Evolutionary conservation across 2,113 vertebrate species (phyloP).

Genomic region (Hippocampus zosterae): DNA sequence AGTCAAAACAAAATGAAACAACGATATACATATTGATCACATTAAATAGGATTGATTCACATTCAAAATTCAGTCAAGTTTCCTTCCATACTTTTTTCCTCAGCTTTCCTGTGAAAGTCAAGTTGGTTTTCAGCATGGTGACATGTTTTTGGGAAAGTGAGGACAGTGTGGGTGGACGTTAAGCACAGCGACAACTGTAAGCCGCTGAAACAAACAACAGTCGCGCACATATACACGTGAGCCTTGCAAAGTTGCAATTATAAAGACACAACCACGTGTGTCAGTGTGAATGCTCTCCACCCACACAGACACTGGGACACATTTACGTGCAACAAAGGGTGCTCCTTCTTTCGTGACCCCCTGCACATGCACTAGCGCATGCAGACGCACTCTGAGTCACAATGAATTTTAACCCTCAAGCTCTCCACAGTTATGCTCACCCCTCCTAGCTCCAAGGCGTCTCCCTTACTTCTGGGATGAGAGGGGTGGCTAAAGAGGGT

Average conservation of each 20-base stretch:
- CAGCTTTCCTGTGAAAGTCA: neutral
- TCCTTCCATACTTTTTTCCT: neutral
- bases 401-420: slow-evolving; percentile 41
- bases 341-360: slow-evolving; percentile 3
- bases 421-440: slow-evolving; percentile 22
- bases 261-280: slow-evolving; percentile 32
- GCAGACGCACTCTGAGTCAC: slow-evolving; percentile 30
- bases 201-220: slow-evolving; percentile 24
- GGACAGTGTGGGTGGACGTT: slow-evolving; percentile 45
- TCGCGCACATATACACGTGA: slow-evolving; percentile 8
- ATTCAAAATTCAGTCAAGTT: slow-evolving; percentile 8
- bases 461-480: slow-evolving; percentile 29
- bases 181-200: slow-evolving; percentile 35
- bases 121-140: slow-evolving; percentile 29
- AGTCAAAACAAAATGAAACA: no score
- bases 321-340: slow-evolving; percentile 32
- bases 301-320: slow-evolving; percentile 32
- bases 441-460: slow-evolving; percentile 16
- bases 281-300: slow-evolving; percentile 27
- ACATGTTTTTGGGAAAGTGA: slow-evolving; percentile 27
- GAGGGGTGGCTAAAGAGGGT: slow-evolving; percentile 34
- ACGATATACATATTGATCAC: no score
- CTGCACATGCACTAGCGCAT: slow-evolving; percentile 34
- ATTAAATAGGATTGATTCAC: neutral
- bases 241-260: slow-evolving; percentile 23